Conservation (phyloP, 2,797 vertebrate genomes). For the Enteromius fasciolatus region DNA sequence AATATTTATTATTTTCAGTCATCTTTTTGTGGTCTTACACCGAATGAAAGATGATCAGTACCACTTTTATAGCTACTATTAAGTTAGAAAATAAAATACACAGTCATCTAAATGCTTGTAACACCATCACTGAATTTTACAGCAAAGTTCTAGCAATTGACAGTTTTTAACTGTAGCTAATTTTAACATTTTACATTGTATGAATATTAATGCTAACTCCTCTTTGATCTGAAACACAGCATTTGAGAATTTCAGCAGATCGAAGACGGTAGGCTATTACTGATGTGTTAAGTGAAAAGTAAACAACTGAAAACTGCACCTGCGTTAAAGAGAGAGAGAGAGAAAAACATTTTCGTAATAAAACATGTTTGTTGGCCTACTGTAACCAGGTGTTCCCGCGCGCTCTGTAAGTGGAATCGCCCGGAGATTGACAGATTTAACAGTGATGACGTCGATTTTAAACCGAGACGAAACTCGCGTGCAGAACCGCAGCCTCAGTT, state of each 20-base stretch:
- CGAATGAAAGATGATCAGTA: too few relatives aligned
- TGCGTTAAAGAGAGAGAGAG: background rate
- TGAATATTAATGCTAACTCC: background rate
- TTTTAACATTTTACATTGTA: background rate
- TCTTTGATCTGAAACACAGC: background rate
- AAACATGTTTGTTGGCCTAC: background rate
- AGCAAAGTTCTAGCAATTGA: background rate
- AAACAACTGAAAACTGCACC: background rate
- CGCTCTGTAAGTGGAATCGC: conserved; percentile 17
- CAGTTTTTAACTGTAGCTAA: background rate
- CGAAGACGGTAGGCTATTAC: background rate
- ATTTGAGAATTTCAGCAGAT: background rate
- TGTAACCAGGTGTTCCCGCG: background rate
- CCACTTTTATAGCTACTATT: background rate
- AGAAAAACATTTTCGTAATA: background rate
- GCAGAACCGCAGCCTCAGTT: conserved; percentile 25
- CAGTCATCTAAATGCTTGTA: background rate
- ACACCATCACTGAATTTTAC: background rate
- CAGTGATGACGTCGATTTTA: conserved; percentile 65
- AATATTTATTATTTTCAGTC: background rate
- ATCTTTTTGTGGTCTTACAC: background rate
- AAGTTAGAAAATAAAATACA: background rate
- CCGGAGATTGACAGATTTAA: conserved; percentile 49
- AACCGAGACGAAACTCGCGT: conserved; percentile 47
- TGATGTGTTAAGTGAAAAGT: background rate